Evolutionary conservation across 1,140 invertebrate species (phyloP).

Genomic region (Parapsyche elsis): DNA sequence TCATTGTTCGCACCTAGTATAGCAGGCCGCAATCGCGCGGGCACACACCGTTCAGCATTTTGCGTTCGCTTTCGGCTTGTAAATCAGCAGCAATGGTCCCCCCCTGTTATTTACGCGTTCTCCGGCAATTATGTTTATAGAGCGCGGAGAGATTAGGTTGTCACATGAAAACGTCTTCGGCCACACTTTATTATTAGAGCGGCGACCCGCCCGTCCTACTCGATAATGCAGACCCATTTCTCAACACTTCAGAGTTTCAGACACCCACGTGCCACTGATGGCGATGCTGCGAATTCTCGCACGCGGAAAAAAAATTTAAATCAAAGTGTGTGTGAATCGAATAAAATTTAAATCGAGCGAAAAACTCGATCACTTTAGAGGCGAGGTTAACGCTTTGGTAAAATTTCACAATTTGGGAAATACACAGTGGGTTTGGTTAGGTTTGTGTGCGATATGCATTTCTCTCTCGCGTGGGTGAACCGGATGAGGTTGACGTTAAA

Average conservation of each 20-base stretch:
- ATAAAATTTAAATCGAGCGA: too few relatives aligned
- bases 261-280: background rate
- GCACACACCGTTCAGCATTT: background rate
- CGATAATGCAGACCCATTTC: slow-evolving; percentile 25
- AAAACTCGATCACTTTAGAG: background rate
- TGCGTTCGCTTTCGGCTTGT: slow-evolving; percentile 35
- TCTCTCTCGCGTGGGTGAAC: too few relatives aligned
- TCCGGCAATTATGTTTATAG: slow-evolving; percentile 51
- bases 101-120: background rate
- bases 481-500: too few relatives aligned
- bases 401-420: background rate
- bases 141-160: slow-evolving; percentile 50
- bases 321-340: too few relatives aligned
- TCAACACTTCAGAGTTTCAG: background rate
- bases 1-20: too few relatives aligned
- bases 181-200: slow-evolving; percentile 40
- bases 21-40: too few relatives aligned
- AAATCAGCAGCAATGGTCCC: slow-evolving; percentile 44
- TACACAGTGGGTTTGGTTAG: too few relatives aligned
- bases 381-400: background rate
- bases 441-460: too few relatives aligned
- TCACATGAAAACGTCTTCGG: slow-evolving; percentile 49
- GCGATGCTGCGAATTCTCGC: background rate
- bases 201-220: background rate
- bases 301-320: too few relatives aligned